Conservation (phyloP, 2,888 invertebrate species). For the Dugesia japonica region DNA sequence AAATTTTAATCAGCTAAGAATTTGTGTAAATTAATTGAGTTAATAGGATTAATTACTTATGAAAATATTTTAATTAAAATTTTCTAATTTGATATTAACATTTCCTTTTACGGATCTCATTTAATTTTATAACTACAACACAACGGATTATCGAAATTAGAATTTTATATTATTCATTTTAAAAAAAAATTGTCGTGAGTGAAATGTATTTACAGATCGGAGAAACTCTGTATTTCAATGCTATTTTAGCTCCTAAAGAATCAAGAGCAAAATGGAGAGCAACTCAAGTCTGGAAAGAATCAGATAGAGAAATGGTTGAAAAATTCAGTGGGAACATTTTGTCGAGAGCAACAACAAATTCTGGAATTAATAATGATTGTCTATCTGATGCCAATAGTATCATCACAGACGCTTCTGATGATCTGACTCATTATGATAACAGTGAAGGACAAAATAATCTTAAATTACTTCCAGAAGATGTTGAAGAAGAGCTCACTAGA, state of each 20-base stretch:
- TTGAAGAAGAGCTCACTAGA: not conserved
- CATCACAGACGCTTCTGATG: not conserved
- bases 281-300: conserved; percentile 44
- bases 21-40: no score
- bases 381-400: not conserved
- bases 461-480: not conserved
- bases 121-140: no score
- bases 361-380: not conserved
- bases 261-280: conserved; percentile 48
- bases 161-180: no score
- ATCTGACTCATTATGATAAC: not conserved
- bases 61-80: no score
- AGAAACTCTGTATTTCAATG: conserved; percentile 46
- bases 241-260: conserved; percentile 46
- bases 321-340: conserved; percentile 9
- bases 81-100: no score
- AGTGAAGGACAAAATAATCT: not conserved
- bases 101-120: no score
- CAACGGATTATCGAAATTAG: no score
- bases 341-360: not conserved
- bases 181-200: no score
- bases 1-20: no score
- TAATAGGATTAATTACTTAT: no score
- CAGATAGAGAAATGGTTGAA: conserved; percentile 33
- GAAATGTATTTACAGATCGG: no score